Base-by-base conservation (phyloP, 2,113 vertebrate species). In the Oceanites oceanicus region DNA sequence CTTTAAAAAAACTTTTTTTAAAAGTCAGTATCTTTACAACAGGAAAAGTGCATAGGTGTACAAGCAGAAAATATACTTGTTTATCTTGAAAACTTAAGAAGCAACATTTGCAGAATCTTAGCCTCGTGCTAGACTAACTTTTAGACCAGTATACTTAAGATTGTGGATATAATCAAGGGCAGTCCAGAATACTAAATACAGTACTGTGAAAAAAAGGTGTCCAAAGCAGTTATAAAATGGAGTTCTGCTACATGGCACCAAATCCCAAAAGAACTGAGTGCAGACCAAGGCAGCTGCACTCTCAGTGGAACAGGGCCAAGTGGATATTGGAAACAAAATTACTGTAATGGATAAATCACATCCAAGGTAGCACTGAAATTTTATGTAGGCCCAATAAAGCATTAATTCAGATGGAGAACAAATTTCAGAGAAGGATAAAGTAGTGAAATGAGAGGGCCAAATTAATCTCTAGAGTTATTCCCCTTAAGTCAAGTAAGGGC, bases 271-370 rank as follows among this genome's bases (percentile, higher is more conserved):
- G 70, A 94, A 53, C 23, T 66, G 76, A 91, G n/a, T 29, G 42
- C 25, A 75, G 21, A 59, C 53, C 59, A 88, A 88, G 76, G 47
- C 58, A 94, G 13, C 6, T 74, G 20, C 22, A 74, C 34, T 92
- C 3, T 92, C 63, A 83, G 45, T 53, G 44, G 58, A 93, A 92
- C 11, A 45, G 17, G 90, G 38, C 34, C 86, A 92, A 87, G 30
- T 50, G 47, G 26, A 47, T 84, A 65, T 11, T 90, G n/a, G 74
- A 94, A 84, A 95, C 20, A 87, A 81, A 95, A 96, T 85, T 55
- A 65, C 18, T 82, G 18, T 63, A 67, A 89, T 72, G 61, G 34
- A 81, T 83, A 88, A 78, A 93, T 78, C 7, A 56, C 2, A 1
- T 70, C n/a, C 58, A 90, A 82, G 36, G 45, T 53, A 86, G 66